These are phyloP conservation scores for Mya arenaria DNA, from an alignment of 1,140 invertebrate species.

Conservation along the genomic window DNA sequence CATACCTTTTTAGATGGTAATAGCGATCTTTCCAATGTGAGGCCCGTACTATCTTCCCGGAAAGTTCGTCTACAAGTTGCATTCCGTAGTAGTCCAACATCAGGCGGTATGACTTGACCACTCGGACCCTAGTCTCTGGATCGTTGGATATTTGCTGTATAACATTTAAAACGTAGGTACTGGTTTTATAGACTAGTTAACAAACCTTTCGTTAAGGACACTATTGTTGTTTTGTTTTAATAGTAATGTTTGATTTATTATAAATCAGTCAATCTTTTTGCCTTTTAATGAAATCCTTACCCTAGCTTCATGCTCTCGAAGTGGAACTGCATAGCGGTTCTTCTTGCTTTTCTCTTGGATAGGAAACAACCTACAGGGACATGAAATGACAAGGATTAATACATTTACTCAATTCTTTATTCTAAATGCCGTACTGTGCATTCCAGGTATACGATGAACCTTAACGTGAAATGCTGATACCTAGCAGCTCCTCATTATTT, in stretches of 20 bases:
- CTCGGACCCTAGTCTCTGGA: background rate
- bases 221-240: background rate
- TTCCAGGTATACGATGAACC: background rate
- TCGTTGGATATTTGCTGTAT: background rate
- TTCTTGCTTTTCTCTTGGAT: background rate
- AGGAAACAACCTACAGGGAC: constrained; percentile 15
- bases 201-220: background rate
- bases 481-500: background rate
- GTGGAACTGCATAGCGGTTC: background rate
- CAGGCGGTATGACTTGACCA: constrained; percentile 10
- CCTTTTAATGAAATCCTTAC: background rate
- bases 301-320: background rate
- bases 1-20: constrained; percentile 1
- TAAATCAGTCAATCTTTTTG: background rate
- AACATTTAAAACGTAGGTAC: background rate
- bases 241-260: background rate
- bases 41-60: background rate
- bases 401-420: too few relatives aligned
- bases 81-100: constrained; percentile 27
- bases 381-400: background rate
- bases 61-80: background rate
- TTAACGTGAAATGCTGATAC: background rate
- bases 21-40: background rate
- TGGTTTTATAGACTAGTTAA: background rate
- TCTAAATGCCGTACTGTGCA: background rate